These are phyloP conservation scores for Spodoptera littoralis DNA, from an alignment of 2,888 invertebrate genomes.

Conservation along the genomic window DNA sequence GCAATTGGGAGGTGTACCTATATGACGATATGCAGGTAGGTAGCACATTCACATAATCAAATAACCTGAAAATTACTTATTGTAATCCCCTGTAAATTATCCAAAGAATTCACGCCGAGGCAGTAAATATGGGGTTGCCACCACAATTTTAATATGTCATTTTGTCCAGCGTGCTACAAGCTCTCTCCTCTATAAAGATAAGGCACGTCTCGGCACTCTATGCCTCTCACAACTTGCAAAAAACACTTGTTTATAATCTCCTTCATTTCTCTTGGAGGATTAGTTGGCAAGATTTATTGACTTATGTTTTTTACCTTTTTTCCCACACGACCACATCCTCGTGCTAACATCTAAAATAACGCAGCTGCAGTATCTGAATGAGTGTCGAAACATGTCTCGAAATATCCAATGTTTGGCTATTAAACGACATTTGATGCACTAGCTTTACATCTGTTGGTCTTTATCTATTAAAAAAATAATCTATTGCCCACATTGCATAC, in stretches of 20 bases:
- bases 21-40: too few species aligned
- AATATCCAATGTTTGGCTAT: conserved; percentile 54
- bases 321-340: conserved; percentile 55
- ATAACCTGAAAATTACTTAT: too few species aligned
- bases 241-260: conserved; percentile 61
- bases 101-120: too few species aligned
- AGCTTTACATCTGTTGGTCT: conserved; percentile 27
- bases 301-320: conserved; percentile 48
- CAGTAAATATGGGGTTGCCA: too few species aligned
- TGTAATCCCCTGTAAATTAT: too few species aligned
- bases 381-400: conserved; percentile 51
- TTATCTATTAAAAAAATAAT: conserved; percentile 31
- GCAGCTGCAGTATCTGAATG: conserved; percentile 56
- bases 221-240: conserved; percentile 63
- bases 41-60: too few species aligned
- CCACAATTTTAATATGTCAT: conserved; percentile 36
- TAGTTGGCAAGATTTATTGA: conserved; percentile 72
- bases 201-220: conserved; percentile 74
- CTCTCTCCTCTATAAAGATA: conserved; percentile 70
- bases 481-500: conserved; percentile 1
- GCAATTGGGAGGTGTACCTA: too few species aligned
- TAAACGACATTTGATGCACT: conserved; percentile 40
- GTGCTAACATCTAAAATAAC: conserved; percentile 56
- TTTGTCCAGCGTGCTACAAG: conserved; percentile 49
- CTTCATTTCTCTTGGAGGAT: conserved; percentile 64